Base-by-base conservation (phyloP, 2,888 invertebrate species). In the Osmoderma eremita region DNA sequence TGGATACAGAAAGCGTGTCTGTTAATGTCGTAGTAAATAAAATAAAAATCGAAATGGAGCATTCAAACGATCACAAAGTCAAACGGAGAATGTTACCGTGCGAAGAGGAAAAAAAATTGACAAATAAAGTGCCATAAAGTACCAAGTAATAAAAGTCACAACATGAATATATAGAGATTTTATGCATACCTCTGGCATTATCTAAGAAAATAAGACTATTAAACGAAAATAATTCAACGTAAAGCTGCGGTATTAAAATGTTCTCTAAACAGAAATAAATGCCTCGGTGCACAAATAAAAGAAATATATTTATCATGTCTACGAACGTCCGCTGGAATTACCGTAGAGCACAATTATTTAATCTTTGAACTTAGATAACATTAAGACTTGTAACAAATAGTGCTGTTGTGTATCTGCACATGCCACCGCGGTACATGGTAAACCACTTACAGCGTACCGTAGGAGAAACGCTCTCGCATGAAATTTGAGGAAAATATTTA, bases 351-450 rank as follows among this genome's bases (percentile, higher is more conserved):
- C 72, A 70, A 72, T 72, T 69, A 69, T 69, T 72, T 70, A 67
- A 64, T 67, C 64, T 72, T 70, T 63, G 56, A 67, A 70, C 64
- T 36, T 39, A 67, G 73, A 73, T 73, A 73, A 65, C 68, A 66
- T 64, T 69, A 50, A 68, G 67, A 73, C 69, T 65, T 68, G 45
- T 71, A 70, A 71, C 71, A 72, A 73, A 73, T 71, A 70, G 71
- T 69, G 67, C 56, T 67, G 65, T 67, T 64, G 54, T 68, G 67
- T 72, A 73, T 73, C 73, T 71, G 54, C 67, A 68, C 69, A 69
- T 73, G 71, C 73, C 71, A 72, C 73, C 63, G 71, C 67, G 65
- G 70, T 71, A 73, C 73, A 73, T 72, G 73, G 73, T 70, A 73
- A 73, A 71, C 71, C 73, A 73, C 73, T 73, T 73, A 66, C 50